phyloP scores from a whole-genome alignment of 2,113 vertebrate species.

The Lasiurus borealis region DNA sequence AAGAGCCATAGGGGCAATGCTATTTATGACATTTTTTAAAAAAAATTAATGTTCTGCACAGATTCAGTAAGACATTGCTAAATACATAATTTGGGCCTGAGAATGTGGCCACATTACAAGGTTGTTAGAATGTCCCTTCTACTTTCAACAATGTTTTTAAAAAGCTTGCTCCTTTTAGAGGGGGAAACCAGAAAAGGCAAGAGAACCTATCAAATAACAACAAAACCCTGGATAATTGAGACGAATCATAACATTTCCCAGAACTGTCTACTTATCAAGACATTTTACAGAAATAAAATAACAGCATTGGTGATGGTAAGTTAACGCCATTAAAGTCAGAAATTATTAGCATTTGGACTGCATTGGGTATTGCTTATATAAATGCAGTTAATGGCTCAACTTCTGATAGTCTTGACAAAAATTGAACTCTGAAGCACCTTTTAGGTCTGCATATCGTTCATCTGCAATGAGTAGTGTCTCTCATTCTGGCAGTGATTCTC shows the following conservation, averaged over 20 bases:
- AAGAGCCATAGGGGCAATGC: constrained; percentile 44
- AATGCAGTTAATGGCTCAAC: not conserved
- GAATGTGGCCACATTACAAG: not conserved
- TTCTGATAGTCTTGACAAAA: not conserved
- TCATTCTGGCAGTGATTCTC: not conserved
- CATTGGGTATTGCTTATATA: not conserved
- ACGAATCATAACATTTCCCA: not conserved
- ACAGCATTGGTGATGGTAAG: not conserved
- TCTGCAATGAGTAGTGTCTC: not conserved
- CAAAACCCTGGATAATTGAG: not conserved
- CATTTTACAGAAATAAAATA: constrained; percentile 21
- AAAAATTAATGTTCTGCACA: constrained; percentile 3
- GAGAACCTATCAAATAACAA: not conserved
- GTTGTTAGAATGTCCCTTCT: not conserved
- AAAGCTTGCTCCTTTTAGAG: not conserved
- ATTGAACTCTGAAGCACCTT: not conserved
- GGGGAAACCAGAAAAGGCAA: not conserved
- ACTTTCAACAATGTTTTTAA: not conserved
- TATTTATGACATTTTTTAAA: not conserved
- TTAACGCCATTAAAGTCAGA: not conserved
- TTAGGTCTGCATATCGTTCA: not conserved
- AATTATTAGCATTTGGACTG: constrained; percentile 22
- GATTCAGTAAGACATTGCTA: constrained; percentile 22
- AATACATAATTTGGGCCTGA: not conserved
- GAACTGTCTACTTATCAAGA: constrained; percentile 17